Evolutionary conservation across 2,888 invertebrate genomes (phyloP), one percentile per base, ranked within the genome.

Genomic region (Beris morrisii): DNA sequence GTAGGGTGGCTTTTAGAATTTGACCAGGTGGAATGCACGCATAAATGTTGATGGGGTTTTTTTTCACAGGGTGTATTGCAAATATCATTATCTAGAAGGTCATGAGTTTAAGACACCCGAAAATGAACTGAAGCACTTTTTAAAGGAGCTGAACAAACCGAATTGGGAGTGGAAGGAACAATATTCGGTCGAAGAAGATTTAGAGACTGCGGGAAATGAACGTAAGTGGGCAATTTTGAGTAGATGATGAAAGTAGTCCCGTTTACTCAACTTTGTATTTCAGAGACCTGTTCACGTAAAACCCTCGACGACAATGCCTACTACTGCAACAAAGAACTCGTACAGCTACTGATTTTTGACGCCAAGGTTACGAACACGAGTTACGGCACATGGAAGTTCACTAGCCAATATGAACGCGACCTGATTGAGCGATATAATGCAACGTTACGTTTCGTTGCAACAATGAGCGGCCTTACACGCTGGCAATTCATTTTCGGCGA

Each of bases 391-490:
- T 85, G 86, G 86, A 75, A 77, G n/a, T 82, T 82, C 66, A 82
- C 84, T 6, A 82, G 81, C 54, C 76, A 81, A 0, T 78, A 81
- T 15, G 86, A 88, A 65, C 75, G 80, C 69, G 77, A 83, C 5
- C 75, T 91, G 12, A 87, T 91, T 4, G 78, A 83, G 63, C 32
- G 82, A 52, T 93, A 91, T 74, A 88, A 90, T 70, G 90, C 90
- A 4, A 88, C 88, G 50, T 81, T 93, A 15, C 84, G 93, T 53
- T 95, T 93, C 77, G 88, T 94, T 30, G 91, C 93, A 0, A 95
- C 95, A 0, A 91, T 94, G 78, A 93, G 93, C 75, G 95, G 95
- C 0, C 81, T 95, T 0, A 93, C 94, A 0, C 84, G 94, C 63
- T 95, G 95, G 93, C 90, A 93, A 77, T 88, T 90, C 72, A 85